These are phyloP conservation scores for Emmelina monodactyla DNA, from an alignment of 2,888 invertebrate species.

Conservation along the genomic window DNA sequence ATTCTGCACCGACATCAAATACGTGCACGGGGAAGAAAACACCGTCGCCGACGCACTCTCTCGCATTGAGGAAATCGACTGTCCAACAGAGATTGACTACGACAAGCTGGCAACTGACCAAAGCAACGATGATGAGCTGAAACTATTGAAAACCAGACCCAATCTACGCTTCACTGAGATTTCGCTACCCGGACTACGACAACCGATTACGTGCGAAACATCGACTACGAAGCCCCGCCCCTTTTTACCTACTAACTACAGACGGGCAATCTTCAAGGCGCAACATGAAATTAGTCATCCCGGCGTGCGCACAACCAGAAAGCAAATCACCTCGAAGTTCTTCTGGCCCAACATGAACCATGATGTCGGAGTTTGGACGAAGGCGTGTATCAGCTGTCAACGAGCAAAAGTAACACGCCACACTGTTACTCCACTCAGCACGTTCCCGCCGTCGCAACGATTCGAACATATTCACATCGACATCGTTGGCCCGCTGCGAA, in stretches of 20 bases:
- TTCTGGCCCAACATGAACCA: slow-evolving; percentile 10
- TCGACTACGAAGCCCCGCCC: slow-evolving; percentile 5
- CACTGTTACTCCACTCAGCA: slow-evolving; percentile 3
- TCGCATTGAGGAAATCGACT: slow-evolving; percentile 12
- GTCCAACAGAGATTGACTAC: slow-evolving; percentile 7
- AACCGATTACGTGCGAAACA: no score
- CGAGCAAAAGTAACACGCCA: slow-evolving; percentile 6
- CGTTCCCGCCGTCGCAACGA: background rate
- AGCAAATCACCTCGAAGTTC: slow-evolving; percentile 8
- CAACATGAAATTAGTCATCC: slow-evolving; percentile 7
- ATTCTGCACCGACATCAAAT: slow-evolving; percentile 13
- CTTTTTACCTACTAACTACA: slow-evolving; percentile 6
- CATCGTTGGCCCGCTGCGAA: slow-evolving; percentile 15
- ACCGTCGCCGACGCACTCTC: slow-evolving; percentile 16
- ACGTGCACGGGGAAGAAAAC: slow-evolving; percentile 15
- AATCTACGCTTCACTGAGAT: no score
- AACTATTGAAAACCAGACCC: no score
- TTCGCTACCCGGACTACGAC: no score
- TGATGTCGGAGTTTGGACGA: slow-evolving; percentile 7
- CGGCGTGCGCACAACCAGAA: slow-evolving; percentile 4
- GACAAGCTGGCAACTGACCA: no score
- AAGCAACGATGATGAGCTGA: no score
- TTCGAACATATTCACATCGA: slow-evolving; percentile 15
- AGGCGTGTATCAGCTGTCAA: slow-evolving; percentile 5
- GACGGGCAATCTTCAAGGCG: slow-evolving; percentile 11